These are phyloP conservation scores for Manis crassicaudata DNA, from an alignment of 2,797 vertebrate species.

Conservation along the genomic window DNA sequence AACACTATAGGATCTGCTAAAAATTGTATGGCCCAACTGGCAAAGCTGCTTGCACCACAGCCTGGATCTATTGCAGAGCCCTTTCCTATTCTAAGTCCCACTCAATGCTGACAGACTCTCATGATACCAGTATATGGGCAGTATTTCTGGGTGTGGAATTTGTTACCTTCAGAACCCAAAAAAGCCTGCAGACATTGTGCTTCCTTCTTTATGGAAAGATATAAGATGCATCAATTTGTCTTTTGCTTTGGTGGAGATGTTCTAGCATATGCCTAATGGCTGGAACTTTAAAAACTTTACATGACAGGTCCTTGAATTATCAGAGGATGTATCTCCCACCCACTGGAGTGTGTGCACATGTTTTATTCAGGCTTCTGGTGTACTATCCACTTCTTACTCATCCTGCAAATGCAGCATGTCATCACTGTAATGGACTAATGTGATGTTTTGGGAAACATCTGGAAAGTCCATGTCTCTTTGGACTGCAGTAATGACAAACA, in stretches of 20 bases:
- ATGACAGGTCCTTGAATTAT: neutral
- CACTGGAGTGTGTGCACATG: neutral
- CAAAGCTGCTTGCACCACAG: neutral
- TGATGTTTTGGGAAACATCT: neutral
- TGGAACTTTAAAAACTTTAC: neutral
- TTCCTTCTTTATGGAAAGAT: neutral
- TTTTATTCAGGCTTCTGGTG: neutral
- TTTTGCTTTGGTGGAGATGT: neutral
- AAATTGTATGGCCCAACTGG: neutral
- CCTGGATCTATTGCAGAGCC: neutral
- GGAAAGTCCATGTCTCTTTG: neutral
- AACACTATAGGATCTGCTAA: neutral
- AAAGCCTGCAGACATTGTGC: neutral
- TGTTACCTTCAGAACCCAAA: neutral
- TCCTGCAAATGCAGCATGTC: neutral
- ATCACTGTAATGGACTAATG: neutral
- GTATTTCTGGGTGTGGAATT: neutral
- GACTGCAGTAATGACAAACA: neutral
- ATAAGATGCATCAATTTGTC: neutral
- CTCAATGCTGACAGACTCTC: neutral
- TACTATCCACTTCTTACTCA: neutral
- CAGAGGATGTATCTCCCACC: neutral
- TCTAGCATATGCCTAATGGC: neutral
- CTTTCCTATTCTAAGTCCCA: neutral
- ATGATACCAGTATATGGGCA: neutral